These are phyloP conservation scores for Etheostoma spectabile DNA, from an alignment of 2,113 vertebrate species.

Conservation along the genomic window DNA sequence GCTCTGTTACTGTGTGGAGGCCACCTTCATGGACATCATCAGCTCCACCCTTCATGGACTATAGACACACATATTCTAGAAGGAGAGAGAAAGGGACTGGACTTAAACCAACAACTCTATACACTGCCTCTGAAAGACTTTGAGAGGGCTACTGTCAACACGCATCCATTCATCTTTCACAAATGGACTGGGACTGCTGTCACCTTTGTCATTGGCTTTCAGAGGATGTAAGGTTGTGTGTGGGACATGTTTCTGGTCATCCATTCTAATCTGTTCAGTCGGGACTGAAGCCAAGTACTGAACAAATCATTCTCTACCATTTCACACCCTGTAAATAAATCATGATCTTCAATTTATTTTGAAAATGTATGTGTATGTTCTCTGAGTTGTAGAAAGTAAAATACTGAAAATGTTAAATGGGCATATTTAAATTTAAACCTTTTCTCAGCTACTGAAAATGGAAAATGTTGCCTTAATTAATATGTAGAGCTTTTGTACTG, in stretches of 20 bases:
- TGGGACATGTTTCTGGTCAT: not conserved
- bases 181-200: not conserved
- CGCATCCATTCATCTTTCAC: not conserved
- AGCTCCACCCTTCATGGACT: constrained; percentile 89
- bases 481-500: constrained; percentile 65
- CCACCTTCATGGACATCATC: constrained; percentile 95
- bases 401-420: constrained; percentile 29
- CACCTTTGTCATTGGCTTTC: constrained; percentile 33
- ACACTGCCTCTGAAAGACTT: constrained; percentile 21
- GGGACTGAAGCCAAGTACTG: not conserved
- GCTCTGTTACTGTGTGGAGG: constrained; percentile 95
- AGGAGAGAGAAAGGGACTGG: not conserved
- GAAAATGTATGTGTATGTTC: constrained; percentile 21
- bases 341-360: constrained; percentile 12
- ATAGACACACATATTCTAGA: constrained; percentile 32
- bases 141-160: constrained; percentile 20
- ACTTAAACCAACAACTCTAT: constrained; percentile 10
- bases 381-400: constrained; percentile 55
- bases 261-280: not conserved
- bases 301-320: constrained; percentile 1
- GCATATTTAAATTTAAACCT: constrained; percentile 61
- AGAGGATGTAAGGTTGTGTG: not conserved
- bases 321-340: constrained; percentile 29
- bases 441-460: constrained; percentile 20
- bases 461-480: constrained; percentile 30